Percentiles rank a stretch among this genome's conserved stretches.
These are phyloP conservation scores for Latheticus oryzae DNA, from an alignment of 2,888 invertebrate genomes.

Conservation along the genomic window DNA sequence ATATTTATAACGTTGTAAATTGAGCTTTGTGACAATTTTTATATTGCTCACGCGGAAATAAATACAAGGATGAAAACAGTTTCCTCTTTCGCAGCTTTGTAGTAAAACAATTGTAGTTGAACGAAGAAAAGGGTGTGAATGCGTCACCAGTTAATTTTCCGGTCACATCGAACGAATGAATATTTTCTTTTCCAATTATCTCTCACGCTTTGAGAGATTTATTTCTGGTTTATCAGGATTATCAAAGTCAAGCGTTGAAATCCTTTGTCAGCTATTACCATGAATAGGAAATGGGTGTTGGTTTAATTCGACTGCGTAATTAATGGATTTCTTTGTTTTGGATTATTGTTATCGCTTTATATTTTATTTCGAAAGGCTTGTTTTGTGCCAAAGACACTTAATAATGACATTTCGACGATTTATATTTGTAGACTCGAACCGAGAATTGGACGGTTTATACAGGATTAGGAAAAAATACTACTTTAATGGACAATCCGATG, in stretches of 20 bases:
- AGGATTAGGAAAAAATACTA: slow-evolving; percentile 8
- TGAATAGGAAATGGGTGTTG: slow-evolving; percentile 16
- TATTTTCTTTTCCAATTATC: slow-evolving; percentile 32
- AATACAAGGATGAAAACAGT: no score
- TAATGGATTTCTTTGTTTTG: slow-evolving; percentile 32
- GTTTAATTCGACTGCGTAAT: slow-evolving; percentile 11
- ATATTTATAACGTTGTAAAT: no score
- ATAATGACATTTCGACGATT: slow-evolving; percentile 19
- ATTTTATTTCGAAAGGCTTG: slow-evolving; percentile 24
- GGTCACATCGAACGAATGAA: slow-evolving; percentile 1
- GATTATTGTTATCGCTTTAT: slow-evolving; percentile 30
- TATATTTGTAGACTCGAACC: slow-evolving; percentile 16
- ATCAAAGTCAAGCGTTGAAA: slow-evolving; percentile 20
- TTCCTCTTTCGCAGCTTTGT: no score
- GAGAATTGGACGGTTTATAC: slow-evolving; percentile 14
- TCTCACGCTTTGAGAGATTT: slow-evolving; percentile 15
- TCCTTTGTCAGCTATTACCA: slow-evolving; percentile 19
- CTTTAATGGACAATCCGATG: no score
- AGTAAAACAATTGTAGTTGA: no score
- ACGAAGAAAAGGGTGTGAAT: neutral
- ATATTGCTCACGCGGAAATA: no score
- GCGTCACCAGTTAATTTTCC: slow-evolving; percentile 12
- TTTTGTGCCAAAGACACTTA: slow-evolving; percentile 24
- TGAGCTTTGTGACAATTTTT: no score
- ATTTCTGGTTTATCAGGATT: slow-evolving; percentile 30